These are phyloP conservation scores for Tichodroma muraria DNA, from an alignment of 2,113 vertebrate genomes.

Conservation along the genomic window DNA sequence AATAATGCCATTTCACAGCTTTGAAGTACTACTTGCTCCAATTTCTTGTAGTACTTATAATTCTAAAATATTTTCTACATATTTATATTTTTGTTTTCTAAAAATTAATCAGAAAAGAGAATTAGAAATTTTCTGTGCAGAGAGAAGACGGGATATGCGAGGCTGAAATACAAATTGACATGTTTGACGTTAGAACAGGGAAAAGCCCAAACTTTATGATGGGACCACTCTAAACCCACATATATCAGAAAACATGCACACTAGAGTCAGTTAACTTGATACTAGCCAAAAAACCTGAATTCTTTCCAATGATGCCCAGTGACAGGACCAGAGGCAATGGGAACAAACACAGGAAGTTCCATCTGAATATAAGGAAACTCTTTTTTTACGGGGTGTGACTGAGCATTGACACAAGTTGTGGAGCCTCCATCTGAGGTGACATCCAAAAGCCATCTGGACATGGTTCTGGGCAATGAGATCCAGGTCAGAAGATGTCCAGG, in stretches of 20 bases:
- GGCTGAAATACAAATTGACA: not conserved
- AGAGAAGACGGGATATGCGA: not conserved
- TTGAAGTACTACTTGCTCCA: not conserved
- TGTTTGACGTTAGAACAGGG: not conserved
- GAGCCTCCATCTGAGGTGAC: not conserved
- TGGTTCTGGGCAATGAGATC: not conserved
- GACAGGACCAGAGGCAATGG: not conserved
- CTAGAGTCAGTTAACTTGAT: not conserved
- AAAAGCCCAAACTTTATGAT: not conserved
- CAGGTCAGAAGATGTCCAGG: too few species aligned
- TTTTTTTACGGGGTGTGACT: not conserved
- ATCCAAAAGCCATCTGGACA: not conserved
- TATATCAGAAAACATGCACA: not conserved
- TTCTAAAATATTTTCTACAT: not conserved
- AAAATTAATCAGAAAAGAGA: not conserved
- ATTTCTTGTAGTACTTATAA: not conserved
- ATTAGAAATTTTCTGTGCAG: not conserved
- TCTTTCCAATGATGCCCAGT: not conserved
- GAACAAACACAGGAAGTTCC: not conserved
- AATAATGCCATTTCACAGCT: not conserved
- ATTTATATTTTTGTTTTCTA: not conserved
- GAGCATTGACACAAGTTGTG: not conserved
- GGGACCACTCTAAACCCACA: not conserved
- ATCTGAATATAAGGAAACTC: not conserved
- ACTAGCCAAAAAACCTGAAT: not conserved